Conservation (phyloP, 2,888 invertebrate species). For the Parnassius mnemosyne region DNA sequence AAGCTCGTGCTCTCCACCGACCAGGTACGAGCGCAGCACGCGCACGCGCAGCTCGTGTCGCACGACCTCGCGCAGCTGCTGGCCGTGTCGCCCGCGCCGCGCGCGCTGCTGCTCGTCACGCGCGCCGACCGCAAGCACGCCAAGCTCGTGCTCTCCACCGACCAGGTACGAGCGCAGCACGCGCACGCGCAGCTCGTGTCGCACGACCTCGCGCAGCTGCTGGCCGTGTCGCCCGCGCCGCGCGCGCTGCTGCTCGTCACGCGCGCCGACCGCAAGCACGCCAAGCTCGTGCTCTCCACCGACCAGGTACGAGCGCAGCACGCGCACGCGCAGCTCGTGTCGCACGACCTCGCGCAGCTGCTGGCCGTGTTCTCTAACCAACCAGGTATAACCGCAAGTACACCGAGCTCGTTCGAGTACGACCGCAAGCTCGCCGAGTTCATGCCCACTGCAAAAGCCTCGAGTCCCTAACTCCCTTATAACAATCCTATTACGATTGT, state of each 20-base stretch:
- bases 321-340: constrained; percentile 92
- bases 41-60: constrained; percentile 93
- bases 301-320: constrained; percentile 83
- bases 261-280: constrained; percentile 95
- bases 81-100: constrained; percentile 95
- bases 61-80: constrained; percentile 95
- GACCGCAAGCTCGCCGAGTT: neutral
- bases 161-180: constrained; percentile 81
- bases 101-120: constrained; percentile 93
- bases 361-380: constrained; percentile 85
- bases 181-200: constrained; percentile 94
- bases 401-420: constrained; percentile 94
- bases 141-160: constrained; percentile 95
- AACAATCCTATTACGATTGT: too few relatives aligned
- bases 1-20: constrained; percentile 96
- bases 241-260: constrained; percentile 94
- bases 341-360: constrained; percentile 94
- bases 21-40: constrained; percentile 81
- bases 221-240: constrained; percentile 95
- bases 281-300: constrained; percentile 95
- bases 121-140: constrained; percentile 96
- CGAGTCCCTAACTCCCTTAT: too few relatives aligned
- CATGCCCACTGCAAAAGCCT: too few relatives aligned
- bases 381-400: constrained; percentile 86
- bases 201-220: constrained; percentile 94